Percentiles rank a stretch among this genome's conserved stretches.
These are phyloP conservation scores for Rhinophrynus dorsalis DNA, from an alignment of 2,797 vertebrate species.

Conservation along the genomic window DNA sequence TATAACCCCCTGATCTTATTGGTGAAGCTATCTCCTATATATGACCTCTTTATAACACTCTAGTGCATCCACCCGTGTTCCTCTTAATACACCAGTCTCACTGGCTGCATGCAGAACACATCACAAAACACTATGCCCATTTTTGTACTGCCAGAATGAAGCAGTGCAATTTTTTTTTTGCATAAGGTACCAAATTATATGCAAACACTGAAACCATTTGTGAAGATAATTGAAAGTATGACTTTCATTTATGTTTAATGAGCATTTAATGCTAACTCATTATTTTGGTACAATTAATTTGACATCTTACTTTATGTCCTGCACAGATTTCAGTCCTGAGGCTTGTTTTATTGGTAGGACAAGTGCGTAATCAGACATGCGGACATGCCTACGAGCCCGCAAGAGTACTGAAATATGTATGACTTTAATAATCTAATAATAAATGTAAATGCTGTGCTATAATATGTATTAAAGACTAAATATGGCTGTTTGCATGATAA, in stretches of 20 bases:
- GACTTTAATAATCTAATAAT: conserved; percentile 59
- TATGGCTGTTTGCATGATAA: neutral
- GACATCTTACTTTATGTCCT: conserved; percentile 61
- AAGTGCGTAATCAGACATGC: conserved; percentile 48
- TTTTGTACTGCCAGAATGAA: neutral
- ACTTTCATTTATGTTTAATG: conserved; percentile 79
- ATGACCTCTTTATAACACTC: too few relatives aligned
- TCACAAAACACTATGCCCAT: too few relatives aligned
- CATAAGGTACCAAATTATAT: conserved; percentile 55
- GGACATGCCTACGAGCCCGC: conserved; percentile 50
- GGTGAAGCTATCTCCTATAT: too few relatives aligned
- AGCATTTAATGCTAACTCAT: conserved; percentile 72
- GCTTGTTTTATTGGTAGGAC: conserved; percentile 55
- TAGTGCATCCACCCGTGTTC: too few relatives aligned
- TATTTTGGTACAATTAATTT: conserved; percentile 73
- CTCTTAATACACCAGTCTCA: too few relatives aligned
- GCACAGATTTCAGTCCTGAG: conserved; percentile 62
- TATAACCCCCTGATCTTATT: too few relatives aligned
- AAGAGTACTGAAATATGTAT: conserved; percentile 55
- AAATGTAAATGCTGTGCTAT: conserved; percentile 45
- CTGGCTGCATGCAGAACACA: too few relatives aligned
- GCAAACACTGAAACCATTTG: conserved; percentile 55
- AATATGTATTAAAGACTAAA: conserved; percentile 18
- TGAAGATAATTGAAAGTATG: conserved; percentile 73
- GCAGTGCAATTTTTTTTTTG: conserved; percentile 3